Base-by-base conservation (phyloP, 2,113 vertebrate genomes). In the Esox niger region DNA sequence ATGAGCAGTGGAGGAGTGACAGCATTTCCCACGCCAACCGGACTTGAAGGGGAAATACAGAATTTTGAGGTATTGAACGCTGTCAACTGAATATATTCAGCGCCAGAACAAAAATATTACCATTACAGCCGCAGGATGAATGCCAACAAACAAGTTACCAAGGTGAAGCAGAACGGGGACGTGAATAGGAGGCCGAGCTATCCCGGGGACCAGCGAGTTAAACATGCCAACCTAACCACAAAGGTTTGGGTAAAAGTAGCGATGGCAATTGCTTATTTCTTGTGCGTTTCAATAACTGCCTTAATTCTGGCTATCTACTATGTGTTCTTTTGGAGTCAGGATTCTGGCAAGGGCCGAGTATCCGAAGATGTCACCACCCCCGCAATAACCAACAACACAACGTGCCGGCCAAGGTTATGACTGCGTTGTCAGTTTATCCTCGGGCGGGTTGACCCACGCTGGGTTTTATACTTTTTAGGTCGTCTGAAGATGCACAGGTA, bases 291-390 rank as follows among this genome's bases (percentile, higher is more conserved):
- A 11, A 70, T 95, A 77, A 91, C 91, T 1, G 91, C 94, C 0
- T 91, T 95, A 78, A 83, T 95, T 33, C 87, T 96, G 66, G 94
- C 92, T 0, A 89, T 95, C n/a, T 95, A 93, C 75, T 96, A 95
- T 29, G 92, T 91, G 7, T 79, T 94, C 15, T 93, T 95, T 84
- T 95, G 94, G 94, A 89, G 67, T 0, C 90, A 92, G 17, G 75
- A 70, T 15, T 3, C 29, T 43, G 38, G 30, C 56, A 11, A 6
- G 6, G 17, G 38, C 38, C 38, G 3, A 13, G 35, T 3, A 38
- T 38, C 13, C 3, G 35, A 23, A 68, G 63, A 73, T 77, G 79
- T 0, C 62, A 82, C 56, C 49, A 73, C 66, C 61, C 81, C 75
- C 49, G 70, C 33, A n/a, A 52, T 68, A 1, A 74, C 59, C 7